These are phyloP conservation scores for Goniozus legneri DNA, from an alignment of 1,140 invertebrate species.

Conservation along the genomic window DNA sequence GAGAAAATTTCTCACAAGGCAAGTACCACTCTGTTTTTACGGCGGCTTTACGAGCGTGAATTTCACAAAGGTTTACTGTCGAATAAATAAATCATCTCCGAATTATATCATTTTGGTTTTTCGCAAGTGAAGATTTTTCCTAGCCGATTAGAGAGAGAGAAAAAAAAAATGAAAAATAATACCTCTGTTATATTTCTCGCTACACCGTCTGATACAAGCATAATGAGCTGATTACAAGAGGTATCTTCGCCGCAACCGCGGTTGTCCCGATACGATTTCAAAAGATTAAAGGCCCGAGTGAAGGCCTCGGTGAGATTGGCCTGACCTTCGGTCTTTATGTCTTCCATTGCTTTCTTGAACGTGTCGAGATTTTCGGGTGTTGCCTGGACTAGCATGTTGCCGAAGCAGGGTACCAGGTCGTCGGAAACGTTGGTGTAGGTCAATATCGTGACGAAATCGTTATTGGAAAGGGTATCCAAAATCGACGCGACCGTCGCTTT, in stretches of 20 bases:
- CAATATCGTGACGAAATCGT: constrained; percentile 95
- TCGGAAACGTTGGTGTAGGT: constrained; percentile 66
- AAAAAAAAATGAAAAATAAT: too few species aligned
- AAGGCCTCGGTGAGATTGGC: constrained; percentile 87
- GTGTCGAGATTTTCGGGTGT: constrained; percentile 84
- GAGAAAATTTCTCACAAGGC: constrained; percentile 6
- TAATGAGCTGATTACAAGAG: constrained; percentile 94
- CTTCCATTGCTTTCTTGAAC: constrained; percentile 69
- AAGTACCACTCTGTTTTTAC: constrained; percentile 9
- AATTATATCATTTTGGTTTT: too few species aligned
- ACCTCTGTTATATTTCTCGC: constrained; percentile 80
- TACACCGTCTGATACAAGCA: constrained; percentile 98
- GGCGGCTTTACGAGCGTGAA: background rate
- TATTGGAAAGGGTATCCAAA: constrained; percentile 93
- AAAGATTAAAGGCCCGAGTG: constrained; percentile 77
- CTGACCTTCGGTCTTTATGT: constrained; percentile 70
- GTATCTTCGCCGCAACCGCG: constrained; percentile 58
- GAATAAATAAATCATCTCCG: background rate
- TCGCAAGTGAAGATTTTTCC: too few species aligned
- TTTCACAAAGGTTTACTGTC: background rate
- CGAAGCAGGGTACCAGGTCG: constrained; percentile 78
- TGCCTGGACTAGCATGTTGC: constrained; percentile 80
- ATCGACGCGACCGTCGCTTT: constrained; percentile 79
- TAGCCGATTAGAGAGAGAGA: too few species aligned
- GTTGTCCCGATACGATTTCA: constrained; percentile 64